phyloP scores from a whole-genome alignment of 1,140 invertebrate genomes.

The Lepeophtheirus salmonis region DNA sequence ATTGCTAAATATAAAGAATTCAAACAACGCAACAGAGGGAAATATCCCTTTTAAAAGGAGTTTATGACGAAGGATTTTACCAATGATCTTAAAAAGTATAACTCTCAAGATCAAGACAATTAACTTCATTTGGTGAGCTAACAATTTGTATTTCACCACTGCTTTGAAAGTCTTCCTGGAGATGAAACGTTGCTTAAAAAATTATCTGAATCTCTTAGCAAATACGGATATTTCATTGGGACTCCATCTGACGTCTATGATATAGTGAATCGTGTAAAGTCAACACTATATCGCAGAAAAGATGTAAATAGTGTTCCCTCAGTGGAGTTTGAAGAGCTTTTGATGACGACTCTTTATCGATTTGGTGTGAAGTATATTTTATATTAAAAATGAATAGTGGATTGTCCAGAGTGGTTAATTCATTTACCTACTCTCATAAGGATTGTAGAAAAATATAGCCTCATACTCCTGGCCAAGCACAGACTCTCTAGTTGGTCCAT shows the following conservation, averaged over 20 bases:
- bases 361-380: constrained; percentile 96
- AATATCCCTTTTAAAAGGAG: constrained; percentile 9
- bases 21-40: constrained; percentile 24
- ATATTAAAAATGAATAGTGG: constrained; percentile 78
- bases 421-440: constrained; percentile 61
- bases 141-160: constrained; percentile 93
- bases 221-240: constrained; percentile 87
- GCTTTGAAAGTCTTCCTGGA: constrained; percentile 78
- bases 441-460: constrained; percentile 55
- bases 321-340: constrained; percentile 54
- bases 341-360: constrained; percentile 44
- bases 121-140: constrained; percentile 78
- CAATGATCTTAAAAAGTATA: background rate
- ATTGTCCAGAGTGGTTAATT: constrained; percentile 96
- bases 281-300: constrained; percentile 26
- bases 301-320: constrained; percentile 76
- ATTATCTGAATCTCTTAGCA: constrained; percentile 61
- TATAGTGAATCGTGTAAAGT: constrained; percentile 44
- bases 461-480: constrained; percentile 50
- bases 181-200: constrained; percentile 82
- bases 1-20: constrained; percentile 33
- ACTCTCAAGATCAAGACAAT: constrained; percentile 45
- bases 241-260: constrained; percentile 83
- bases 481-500: constrained; percentile 37
- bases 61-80: constrained; percentile 15